Evolutionary conservation across 2,888 invertebrate species (phyloP).

Genomic region (Acleris literana): DNA sequence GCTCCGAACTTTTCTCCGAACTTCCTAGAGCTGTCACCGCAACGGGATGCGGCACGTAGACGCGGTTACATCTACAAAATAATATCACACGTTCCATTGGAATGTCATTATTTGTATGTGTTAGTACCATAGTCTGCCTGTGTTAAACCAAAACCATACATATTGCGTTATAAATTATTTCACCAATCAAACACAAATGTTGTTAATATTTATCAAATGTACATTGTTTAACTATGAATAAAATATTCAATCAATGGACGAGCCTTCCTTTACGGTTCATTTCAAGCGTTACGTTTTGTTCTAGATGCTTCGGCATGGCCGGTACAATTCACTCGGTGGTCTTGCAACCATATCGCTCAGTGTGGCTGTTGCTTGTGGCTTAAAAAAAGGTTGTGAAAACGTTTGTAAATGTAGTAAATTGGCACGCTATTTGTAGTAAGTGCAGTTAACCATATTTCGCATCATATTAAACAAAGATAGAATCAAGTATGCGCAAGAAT

Average conservation of each 20-base stretch:
- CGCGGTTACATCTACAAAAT: no score
- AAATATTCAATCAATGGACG: constrained; percentile 3
- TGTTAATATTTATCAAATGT: background rate
- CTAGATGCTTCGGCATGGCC: constrained; percentile 5
- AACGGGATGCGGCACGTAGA: no score
- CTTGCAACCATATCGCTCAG: constrained; percentile 14
- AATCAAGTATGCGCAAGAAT: no score
- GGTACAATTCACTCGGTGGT: constrained; percentile 9
- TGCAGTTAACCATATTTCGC: background rate
- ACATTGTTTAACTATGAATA: background rate
- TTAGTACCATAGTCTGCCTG: no score
- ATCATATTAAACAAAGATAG: no score
- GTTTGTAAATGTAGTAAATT: background rate
- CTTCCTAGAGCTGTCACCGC: constrained; percentile 1
- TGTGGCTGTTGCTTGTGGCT: constrained; percentile 1
- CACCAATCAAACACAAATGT: no score
- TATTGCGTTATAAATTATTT: no score
- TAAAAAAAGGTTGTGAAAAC: constrained; percentile 2
- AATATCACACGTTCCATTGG: no score
- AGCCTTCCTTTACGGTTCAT: constrained; percentile 6
- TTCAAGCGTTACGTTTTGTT: constrained; percentile 25
- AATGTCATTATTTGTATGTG: no score
- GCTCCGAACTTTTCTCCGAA: constrained; percentile 7
- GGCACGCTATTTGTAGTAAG: background rate
- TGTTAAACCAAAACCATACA: no score